These are phyloP conservation scores for Terrapene triunguis DNA, from an alignment of 2,113 vertebrate genomes.

Conservation along the genomic window DNA sequence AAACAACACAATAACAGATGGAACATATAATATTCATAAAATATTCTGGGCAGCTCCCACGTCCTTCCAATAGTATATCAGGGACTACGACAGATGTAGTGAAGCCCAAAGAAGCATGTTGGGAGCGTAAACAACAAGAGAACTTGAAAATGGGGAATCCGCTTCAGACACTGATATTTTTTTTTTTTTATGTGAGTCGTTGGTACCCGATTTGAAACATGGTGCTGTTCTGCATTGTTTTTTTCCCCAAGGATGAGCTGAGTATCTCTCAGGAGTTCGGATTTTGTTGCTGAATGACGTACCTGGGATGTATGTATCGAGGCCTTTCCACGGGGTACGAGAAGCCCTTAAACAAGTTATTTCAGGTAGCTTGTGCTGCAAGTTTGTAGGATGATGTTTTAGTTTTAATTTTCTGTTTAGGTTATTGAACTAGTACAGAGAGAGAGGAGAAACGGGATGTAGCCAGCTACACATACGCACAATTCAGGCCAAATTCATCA, in stretches of 20 bases:
- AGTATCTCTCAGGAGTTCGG: conserved; percentile 2
- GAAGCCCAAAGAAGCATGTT: neutral
- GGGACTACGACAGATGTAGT: neutral
- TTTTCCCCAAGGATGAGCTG: neutral
- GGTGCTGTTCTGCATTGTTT: neutral
- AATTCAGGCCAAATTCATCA: neutral
- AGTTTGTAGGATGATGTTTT: neutral
- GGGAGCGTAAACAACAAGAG: neutral
- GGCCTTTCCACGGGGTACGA: neutral
- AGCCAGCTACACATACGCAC: neutral
- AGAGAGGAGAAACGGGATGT: neutral
- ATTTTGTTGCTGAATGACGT: conserved; percentile 32
- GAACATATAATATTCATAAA: rapidly evolving
- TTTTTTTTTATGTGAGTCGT: neutral
- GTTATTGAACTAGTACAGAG: conserved; percentile 7
- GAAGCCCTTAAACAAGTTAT: conserved; percentile 21
- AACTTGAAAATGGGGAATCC: neutral
- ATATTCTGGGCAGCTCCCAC: neutral
- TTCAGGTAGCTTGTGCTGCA: conserved; percentile 24
- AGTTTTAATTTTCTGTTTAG: conserved; percentile 47
- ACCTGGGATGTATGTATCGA: conserved; percentile 18
- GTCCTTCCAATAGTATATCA: neutral
- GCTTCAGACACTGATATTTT: neutral
- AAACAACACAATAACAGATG: neutral
- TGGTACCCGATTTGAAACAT: neutral